Conservation (phyloP, 2,113 vertebrate species). For the Turnix velox region DNA sequence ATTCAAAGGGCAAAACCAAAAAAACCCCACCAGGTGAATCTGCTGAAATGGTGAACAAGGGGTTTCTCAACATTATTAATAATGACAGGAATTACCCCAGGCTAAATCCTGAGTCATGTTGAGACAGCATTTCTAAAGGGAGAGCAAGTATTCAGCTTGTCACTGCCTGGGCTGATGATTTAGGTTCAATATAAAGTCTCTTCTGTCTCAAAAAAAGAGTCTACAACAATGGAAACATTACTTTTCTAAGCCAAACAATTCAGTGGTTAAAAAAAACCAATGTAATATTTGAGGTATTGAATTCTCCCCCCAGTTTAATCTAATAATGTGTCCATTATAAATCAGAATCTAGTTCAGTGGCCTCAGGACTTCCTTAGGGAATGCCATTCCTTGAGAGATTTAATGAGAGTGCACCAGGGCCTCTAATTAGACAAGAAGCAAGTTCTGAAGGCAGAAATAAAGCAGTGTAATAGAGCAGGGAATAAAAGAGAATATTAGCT, state of each 20-base stretch:
- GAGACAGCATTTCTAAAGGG: neutral
- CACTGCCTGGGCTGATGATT: neutral
- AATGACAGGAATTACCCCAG: neutral
- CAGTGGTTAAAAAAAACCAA: neutral
- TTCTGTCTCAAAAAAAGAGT: neutral
- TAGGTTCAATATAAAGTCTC: neutral
- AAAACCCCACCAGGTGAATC: conserved; percentile 60
- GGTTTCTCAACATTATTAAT: conserved; percentile 72
- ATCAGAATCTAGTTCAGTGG: neutral
- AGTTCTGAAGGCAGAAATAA: conserved; percentile 3
- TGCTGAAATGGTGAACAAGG: conserved; percentile 63
- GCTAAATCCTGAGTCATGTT: neutral
- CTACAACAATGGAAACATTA: neutral
- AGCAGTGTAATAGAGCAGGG: neutral
- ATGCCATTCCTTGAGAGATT: neutral
- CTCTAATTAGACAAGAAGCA: conserved; percentile 6
- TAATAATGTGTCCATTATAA: neutral
- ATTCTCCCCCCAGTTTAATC: neutral
- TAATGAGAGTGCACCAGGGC: neutral
- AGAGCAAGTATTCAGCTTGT: neutral
- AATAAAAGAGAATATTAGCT: neutral
- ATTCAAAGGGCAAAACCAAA: neutral
- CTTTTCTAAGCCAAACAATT: neutral
- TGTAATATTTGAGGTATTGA: neutral
- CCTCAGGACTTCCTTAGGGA: conserved; percentile 13